Percentiles rank a stretch among this genome's conserved stretches.
Conservation (phyloP, 2,888 invertebrate species). For the Sylvicola cinctus region DNA sequence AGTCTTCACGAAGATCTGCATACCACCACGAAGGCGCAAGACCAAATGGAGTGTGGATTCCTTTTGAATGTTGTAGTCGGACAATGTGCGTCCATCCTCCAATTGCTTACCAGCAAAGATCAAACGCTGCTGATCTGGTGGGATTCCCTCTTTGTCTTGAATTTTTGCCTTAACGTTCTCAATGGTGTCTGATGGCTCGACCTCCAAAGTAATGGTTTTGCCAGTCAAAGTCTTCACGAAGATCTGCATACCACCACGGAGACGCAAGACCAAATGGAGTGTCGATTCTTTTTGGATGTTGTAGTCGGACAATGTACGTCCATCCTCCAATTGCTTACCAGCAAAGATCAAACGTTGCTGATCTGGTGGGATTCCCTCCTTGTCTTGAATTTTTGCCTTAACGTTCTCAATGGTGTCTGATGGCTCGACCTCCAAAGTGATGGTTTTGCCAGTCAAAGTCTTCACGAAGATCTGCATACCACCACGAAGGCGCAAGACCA, state of each 20-base stretch:
- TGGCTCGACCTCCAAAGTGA: background rate
- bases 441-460: constrained; percentile 17
- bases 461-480: constrained; percentile 31
- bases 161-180: too few relatives aligned
- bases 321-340: constrained; percentile 27
- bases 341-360: constrained; percentile 38
- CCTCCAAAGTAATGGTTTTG: constrained; percentile 29
- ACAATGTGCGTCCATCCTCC: constrained; percentile 14
- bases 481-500: too few relatives aligned
- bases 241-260: constrained; percentile 26
- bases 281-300: constrained; percentile 16
- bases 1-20: constrained; percentile 40
- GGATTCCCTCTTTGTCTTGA: constrained; percentile 32
- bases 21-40: constrained; percentile 30
- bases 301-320: background rate
- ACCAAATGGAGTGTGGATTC: constrained; percentile 26
- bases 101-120: constrained; percentile 35
- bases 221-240: constrained; percentile 14
- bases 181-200: too few relatives aligned
- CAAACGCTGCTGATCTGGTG: constrained; percentile 32
- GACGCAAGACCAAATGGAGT: constrained; percentile 31
- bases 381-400: too few relatives aligned
- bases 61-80: constrained; percentile 37
- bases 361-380: too few relatives aligned
- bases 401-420: too few relatives aligned